Evolutionary conservation across 2,888 invertebrate species (phyloP), one percentile per base, ranked within the genome.

Genomic region (Dynastes grantii): DNA sequence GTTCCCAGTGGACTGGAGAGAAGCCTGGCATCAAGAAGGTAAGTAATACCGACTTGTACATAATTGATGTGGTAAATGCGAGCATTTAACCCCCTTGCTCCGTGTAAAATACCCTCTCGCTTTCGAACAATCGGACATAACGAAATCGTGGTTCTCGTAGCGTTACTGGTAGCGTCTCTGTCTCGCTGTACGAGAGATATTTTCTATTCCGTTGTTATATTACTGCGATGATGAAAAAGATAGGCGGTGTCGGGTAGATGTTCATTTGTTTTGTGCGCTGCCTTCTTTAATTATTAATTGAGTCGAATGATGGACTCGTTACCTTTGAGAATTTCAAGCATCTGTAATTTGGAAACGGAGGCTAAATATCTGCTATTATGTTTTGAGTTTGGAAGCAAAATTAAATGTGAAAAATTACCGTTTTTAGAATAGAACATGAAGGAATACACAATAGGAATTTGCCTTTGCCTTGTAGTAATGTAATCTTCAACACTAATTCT

Each of bases 11-110:
- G 89, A 89, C 83, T 88, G 89, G 88, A 86, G 88, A 85, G 88
- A 88, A 84, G 84, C 88, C 85, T 89, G 89, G 89, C 88, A 88
- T 87, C 88, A 88, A 88, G 89, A 89, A 87, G 89, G 89, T 88
- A 88, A 88, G 88, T 88, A 87, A 87, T 86, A 86, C 85, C 76
- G 51, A 71, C 77, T 45, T 65, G 65, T 79, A 70, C 76, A 80
- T 80, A 80, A 80, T 80, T 78, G 76, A 80, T 80, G 67, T 53
- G 32, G 68, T 70, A 78, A 80, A 80, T 80, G 80, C 78, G 80
- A 76, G 79, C 86, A 83, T 86, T 87, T 87, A 87, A 86, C 87
- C 86, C 87, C 85, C 85, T 81, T 58, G 40, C 65, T 64, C 49
- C 82, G 80, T 83, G 82, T 82, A 84, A 84, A 84, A 84, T 82